These are phyloP conservation scores for Anthophora plumipes DNA, from an alignment of 2,888 invertebrate genomes.

Conservation along the genomic window DNA sequence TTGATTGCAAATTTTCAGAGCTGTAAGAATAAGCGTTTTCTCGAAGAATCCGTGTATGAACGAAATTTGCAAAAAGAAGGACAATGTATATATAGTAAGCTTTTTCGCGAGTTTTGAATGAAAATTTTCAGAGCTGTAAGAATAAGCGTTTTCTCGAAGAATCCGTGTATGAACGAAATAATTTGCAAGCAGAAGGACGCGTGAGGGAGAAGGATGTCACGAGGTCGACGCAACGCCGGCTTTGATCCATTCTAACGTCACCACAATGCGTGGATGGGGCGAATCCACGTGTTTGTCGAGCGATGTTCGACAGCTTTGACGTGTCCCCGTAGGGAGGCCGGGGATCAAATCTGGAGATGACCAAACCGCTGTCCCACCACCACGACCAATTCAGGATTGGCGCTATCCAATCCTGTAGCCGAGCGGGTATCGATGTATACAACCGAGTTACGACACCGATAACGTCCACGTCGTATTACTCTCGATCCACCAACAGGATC, in stretches of 20 bases:
- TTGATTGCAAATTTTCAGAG: no score
- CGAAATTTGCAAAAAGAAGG: no score
- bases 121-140: no score
- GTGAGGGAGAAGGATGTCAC: slow-evolving; percentile 37
- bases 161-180: no score
- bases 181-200: not conserved
- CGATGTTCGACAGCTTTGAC: slow-evolving; percentile 74
- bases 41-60: no score
- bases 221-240: slow-evolving; percentile 55
- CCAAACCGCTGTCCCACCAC: slow-evolving; percentile 69
- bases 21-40: no score
- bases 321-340: slow-evolving; percentile 61
- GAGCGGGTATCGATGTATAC: slow-evolving; percentile 57
- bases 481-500: slow-evolving; percentile 40
- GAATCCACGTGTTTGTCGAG: slow-evolving; percentile 71
- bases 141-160: not conserved
- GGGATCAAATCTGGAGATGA: slow-evolving; percentile 73
- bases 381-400: slow-evolving; percentile 64
- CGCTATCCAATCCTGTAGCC: slow-evolving; percentile 61
- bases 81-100: no score
- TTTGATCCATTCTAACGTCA: slow-evolving; percentile 65
- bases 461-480: slow-evolving; percentile 60
- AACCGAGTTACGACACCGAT: slow-evolving; percentile 58
- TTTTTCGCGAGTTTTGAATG: no score
- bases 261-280: slow-evolving; percentile 68